Evolutionary conservation across 2,888 invertebrate genomes (phyloP).

Genomic region (Plagodis pulveraria): DNA sequence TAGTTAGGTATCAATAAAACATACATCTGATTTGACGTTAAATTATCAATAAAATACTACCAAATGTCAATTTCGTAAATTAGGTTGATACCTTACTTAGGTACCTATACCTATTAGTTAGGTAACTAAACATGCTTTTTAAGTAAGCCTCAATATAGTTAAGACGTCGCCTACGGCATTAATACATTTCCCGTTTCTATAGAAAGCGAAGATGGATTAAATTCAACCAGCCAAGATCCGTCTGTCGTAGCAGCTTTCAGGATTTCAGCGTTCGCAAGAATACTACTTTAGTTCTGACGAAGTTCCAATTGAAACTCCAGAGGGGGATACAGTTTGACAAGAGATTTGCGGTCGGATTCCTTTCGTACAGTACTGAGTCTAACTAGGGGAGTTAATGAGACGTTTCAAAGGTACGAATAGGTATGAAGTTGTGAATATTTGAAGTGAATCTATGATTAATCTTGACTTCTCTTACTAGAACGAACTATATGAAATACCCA

Average conservation of each 20-base stretch:
- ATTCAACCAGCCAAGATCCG: slow-evolving; percentile 74
- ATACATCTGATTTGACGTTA: no score
- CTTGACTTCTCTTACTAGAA: no score
- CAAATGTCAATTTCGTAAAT: no score
- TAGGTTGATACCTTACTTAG: no score
- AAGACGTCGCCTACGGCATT: slow-evolving; percentile 45
- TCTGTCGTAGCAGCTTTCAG: slow-evolving; percentile 67
- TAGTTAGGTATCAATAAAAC: no score
- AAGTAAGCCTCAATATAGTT: background rate
- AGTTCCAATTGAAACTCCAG: slow-evolving; percentile 76
- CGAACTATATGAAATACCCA: no score
- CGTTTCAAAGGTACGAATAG: slow-evolving; percentile 25
- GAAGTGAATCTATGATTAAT: no score
- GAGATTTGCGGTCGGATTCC: slow-evolving; percentile 66
- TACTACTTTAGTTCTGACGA: slow-evolving; percentile 71
- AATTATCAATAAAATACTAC: no score
- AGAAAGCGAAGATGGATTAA: slow-evolving; percentile 77
- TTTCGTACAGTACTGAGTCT: slow-evolving; percentile 46
- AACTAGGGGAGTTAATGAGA: slow-evolving; percentile 44
- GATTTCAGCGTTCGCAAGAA: slow-evolving; percentile 66
- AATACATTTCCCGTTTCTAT: slow-evolving; percentile 62
- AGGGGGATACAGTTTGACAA: slow-evolving; percentile 70
- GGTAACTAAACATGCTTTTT: no score
- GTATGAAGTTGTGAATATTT: slow-evolving; percentile 18
- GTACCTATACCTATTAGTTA: no score